Percentiles rank a stretch among this genome's conserved stretches.
These are phyloP conservation scores for Aphelinus certus DNA, from an alignment of 1,140 invertebrate genomes.

Conservation along the genomic window DNA sequence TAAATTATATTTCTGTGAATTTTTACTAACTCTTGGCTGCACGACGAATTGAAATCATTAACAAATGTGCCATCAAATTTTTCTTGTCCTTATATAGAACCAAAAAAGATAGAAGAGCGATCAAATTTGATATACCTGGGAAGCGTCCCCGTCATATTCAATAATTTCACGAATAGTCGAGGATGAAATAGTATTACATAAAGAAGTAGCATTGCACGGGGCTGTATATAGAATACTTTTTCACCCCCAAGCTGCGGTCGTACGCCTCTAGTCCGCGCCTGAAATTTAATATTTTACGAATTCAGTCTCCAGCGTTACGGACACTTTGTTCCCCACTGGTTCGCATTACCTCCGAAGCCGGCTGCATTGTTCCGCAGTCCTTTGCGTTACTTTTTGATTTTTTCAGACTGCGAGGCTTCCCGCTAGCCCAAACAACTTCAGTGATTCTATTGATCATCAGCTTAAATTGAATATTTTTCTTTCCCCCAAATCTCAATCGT, in stretches of 20 bases:
- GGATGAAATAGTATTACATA: background rate
- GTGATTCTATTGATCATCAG: no score
- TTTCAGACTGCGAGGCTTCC: conserved; percentile 7
- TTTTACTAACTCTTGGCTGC: no score
- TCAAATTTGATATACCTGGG: no score
- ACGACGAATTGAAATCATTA: no score
- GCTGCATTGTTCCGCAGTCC: conserved; percentile 9
- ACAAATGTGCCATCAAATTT: no score
- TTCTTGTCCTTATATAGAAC: no score
- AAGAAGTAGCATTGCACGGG: background rate
- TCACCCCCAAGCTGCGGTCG: background rate
- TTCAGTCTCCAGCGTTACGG: conserved; percentile 8
- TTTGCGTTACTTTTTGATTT: conserved; percentile 1
- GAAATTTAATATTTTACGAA: conserved; percentile 33
- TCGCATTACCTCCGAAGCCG: conserved; percentile 24
- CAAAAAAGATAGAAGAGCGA: no score
- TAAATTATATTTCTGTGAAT: no score
- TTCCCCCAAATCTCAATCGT: no score
- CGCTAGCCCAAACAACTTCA: no score
- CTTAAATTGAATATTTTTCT: no score
- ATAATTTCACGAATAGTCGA: background rate
- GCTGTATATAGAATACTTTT: background rate
- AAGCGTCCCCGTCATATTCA: no score
- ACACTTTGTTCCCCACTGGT: conserved; percentile 9
- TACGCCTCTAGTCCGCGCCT: background rate